phyloP scores from a whole-genome alignment of 2,888 invertebrate species.

The Homarus gammarus region DNA sequence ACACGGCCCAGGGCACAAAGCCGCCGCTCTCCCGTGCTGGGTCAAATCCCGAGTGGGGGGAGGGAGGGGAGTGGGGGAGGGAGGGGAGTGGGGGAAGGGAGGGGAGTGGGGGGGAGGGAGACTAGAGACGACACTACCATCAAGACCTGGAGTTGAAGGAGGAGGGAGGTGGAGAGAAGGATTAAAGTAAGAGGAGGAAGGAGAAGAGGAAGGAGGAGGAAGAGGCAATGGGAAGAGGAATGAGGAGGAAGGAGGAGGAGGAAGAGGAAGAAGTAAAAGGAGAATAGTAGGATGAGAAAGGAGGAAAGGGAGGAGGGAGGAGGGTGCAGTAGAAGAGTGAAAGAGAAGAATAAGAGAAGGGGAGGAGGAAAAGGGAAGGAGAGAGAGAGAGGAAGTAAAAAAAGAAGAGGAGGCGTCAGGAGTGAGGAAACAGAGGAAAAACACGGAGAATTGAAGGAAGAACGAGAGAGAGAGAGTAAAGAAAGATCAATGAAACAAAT shows the following conservation, averaged over 20 bases:
- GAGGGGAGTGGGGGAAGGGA: neutral
- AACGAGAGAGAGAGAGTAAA: too few relatives aligned
- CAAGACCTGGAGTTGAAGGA: neutral
- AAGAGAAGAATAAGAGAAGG: neutral
- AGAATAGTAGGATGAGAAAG: too few relatives aligned
- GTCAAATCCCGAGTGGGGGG: neutral
- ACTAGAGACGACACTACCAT: too few relatives aligned
- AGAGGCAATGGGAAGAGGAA: neutral
- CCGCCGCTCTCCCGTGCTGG: neutral
- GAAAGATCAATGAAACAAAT: too few relatives aligned
- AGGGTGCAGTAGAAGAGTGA: neutral
- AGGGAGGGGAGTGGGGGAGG: neutral
- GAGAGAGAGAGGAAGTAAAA: neutral
- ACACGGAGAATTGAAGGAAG: neutral
- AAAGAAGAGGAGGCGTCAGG: neutral
- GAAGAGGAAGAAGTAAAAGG: neutral
- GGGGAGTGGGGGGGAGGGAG: neutral
- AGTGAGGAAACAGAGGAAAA: neutral
- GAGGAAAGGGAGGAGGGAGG: neutral
- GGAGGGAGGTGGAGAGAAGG: neutral
- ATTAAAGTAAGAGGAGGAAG: neutral
- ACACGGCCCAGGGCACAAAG: conserved; percentile 71
- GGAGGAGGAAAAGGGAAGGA: neutral
- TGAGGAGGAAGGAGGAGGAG: conserved; percentile 26
- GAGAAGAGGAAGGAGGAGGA: conserved; percentile 5